Conservation (phyloP, 2,888 invertebrate genomes). For the Strigamia crassipes region DNA sequence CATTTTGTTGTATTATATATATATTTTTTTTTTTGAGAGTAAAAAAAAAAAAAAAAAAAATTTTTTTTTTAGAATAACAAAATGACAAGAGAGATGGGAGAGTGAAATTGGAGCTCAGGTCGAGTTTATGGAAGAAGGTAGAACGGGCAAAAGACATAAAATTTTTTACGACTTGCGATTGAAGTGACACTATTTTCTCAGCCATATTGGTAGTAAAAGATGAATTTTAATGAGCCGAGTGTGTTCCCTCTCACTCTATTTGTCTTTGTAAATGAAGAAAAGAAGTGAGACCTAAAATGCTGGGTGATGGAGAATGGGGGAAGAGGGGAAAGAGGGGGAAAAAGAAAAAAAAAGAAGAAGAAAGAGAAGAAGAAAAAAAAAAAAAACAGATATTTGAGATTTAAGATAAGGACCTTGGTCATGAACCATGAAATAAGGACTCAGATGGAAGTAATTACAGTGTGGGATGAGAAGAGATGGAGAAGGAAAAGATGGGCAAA, state of each 20-base stretch:
- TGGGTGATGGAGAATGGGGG: background rate
- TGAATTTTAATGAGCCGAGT: background rate
- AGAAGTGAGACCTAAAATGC: background rate
- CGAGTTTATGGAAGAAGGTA: slow-evolving; percentile 31
- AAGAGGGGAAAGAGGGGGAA: background rate
- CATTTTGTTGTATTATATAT: no score
- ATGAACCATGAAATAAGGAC: slow-evolving; percentile 29
- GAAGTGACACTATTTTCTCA: slow-evolving; percentile 11
- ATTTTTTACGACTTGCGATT: slow-evolving; percentile 2
- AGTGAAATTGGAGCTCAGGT: slow-evolving; percentile 4
- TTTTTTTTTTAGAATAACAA: no score
- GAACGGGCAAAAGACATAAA: background rate
- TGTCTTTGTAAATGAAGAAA: background rate
- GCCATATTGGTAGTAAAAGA: slow-evolving; percentile 2
- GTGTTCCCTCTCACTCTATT: background rate
- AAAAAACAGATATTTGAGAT: background rate
- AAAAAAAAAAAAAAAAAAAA: background rate
- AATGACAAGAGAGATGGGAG: background rate
- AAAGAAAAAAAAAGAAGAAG: background rate
- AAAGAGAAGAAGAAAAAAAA: no score
- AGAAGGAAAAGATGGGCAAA: background rate
- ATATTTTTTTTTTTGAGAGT: background rate
- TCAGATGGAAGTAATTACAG: slow-evolving; percentile 27
- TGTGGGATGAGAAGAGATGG: background rate
- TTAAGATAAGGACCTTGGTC: slow-evolving; percentile 13